Percentiles rank a stretch among this genome's conserved stretches.
phyloP scores from a whole-genome alignment of 2,797 vertebrate species.

The Liasis olivaceus region DNA sequence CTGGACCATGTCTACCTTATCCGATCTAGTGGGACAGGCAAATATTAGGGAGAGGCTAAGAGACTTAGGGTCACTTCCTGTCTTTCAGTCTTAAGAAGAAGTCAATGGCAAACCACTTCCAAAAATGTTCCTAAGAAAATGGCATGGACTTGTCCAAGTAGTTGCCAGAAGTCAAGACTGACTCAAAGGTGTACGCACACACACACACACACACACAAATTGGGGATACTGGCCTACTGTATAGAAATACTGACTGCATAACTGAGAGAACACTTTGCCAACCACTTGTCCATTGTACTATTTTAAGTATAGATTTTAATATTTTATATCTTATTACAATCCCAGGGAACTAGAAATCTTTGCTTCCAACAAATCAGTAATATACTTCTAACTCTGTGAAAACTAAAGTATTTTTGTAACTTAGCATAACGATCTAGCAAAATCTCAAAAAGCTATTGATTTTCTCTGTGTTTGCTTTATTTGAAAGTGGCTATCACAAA shows the following conservation, averaged over 20 bases:
- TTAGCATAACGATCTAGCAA: conserved; percentile 6
- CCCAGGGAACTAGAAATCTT: neutral
- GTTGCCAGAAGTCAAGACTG: neutral
- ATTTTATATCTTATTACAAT: neutral
- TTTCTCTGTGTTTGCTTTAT: conserved; percentile 12
- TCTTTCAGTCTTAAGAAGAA: too few species aligned
- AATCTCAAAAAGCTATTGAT: neutral
- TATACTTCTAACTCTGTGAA: neutral
- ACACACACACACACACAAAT: neutral
- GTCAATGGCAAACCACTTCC: too few species aligned
- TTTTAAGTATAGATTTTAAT: neutral
- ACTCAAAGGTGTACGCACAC: neutral
- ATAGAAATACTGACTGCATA: too few species aligned
- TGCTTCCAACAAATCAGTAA: neutral
- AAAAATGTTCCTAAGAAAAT: too few species aligned
- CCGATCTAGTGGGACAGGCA: too few species aligned
- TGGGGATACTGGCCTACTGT: too few species aligned
- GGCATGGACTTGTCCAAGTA: too few species aligned
- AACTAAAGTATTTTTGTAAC: neutral
- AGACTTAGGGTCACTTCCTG: too few species aligned
- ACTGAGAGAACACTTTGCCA: too few species aligned
- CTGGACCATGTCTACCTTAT: too few species aligned
- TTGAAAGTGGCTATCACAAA: conserved; percentile 32
- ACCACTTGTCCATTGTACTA: too few species aligned
- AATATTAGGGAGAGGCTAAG: too few species aligned